phyloP scores from a whole-genome alignment of 2,797 vertebrate genomes.

The Aphelocoma californica region DNA sequence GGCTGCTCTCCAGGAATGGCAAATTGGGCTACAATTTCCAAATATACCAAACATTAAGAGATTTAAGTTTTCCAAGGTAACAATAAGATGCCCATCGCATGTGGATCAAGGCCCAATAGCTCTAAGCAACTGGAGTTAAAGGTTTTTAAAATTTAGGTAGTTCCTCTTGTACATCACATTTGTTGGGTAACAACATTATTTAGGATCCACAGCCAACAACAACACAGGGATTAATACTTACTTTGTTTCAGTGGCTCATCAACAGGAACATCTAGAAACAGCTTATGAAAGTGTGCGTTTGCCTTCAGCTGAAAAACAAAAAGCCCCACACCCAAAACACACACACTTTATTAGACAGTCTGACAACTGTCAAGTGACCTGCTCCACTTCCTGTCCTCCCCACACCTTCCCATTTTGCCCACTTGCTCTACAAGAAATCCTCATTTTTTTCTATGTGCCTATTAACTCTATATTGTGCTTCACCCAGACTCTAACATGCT shows the following conservation, averaged over 20 bases:
- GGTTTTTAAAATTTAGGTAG: background rate
- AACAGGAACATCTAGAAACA: slow-evolving; percentile 89
- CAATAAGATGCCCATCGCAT: background rate
- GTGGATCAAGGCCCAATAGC: background rate
- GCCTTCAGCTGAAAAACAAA: slow-evolving; percentile 84
- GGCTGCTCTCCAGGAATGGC: background rate
- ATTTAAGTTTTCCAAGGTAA: background rate
- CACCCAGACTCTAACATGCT: background rate
- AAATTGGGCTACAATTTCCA: background rate
- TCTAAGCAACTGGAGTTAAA: background rate
- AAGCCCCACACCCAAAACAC: slow-evolving; percentile 6
- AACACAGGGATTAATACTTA: slow-evolving; percentile 70
- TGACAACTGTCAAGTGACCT: background rate
- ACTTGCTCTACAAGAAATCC: background rate
- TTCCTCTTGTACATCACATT: background rate
- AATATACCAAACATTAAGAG: background rate
- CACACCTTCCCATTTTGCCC: background rate
- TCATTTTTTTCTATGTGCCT: background rate
- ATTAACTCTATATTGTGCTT: background rate
- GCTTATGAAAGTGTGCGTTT: slow-evolving; percentile 93
- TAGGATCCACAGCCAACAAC: background rate
- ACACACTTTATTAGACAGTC: background rate
- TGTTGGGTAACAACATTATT: background rate
- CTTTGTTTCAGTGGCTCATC: slow-evolving; percentile 90
- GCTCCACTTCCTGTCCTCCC: background rate